These are phyloP conservation scores for Sarotherodon lohbergeri DNA, from an alignment of 2,113 vertebrate species.

Conservation along the genomic window DNA sequence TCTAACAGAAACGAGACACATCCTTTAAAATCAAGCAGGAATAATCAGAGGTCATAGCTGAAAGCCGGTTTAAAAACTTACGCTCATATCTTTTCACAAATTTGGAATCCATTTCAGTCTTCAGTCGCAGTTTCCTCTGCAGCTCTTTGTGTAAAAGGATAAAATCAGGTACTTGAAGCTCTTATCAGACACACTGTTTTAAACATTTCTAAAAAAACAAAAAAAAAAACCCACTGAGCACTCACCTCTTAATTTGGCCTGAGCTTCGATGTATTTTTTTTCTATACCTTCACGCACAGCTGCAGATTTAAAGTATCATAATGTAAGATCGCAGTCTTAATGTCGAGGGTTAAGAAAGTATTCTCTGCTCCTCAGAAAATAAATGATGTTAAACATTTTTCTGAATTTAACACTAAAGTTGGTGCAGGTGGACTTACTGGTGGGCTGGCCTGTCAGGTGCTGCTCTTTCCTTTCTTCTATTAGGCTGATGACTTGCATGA, in stretches of 20 bases:
- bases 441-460: background rate
- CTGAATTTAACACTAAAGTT: background rate
- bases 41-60: background rate
- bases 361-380: background rate
- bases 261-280: background rate
- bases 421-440: background rate
- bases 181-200: background rate
- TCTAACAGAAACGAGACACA: background rate
- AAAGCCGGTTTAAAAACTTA: background rate
- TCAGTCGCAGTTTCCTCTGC: background rate
- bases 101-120: background rate
- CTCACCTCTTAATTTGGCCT: constrained; percentile 18
- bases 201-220: background rate
- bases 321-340: background rate
- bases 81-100: background rate
- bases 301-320: background rate
- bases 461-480: constrained; percentile 25
- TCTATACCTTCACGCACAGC: background rate
- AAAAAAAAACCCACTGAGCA: background rate
- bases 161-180: background rate
- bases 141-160: constrained; percentile 11
- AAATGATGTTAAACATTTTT: background rate
- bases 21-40: background rate
- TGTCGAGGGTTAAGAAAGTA: background rate
- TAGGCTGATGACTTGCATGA: background rate